Evolutionary conservation across 2,113 vertebrate genomes (phyloP).

Genomic region (Vulpes vulpes): DNA sequence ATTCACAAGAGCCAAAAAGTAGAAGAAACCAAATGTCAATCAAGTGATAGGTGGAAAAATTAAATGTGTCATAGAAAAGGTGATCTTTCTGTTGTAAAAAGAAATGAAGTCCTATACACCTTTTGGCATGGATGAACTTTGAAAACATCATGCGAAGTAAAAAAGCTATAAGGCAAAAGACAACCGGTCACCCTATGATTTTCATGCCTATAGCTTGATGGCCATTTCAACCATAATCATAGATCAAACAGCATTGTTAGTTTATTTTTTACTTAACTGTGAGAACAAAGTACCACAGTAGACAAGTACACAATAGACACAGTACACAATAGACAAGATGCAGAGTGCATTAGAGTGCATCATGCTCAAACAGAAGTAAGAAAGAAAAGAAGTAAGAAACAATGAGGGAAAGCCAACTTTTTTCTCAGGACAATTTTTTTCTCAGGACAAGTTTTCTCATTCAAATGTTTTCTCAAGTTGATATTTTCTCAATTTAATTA

Average conservation of each 20-base stretch:
- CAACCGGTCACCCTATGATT: not conserved
- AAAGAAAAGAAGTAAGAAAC: not conserved
- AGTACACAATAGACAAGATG: not conserved
- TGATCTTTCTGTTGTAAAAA: not conserved
- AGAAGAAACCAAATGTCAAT: not conserved
- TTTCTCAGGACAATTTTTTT: not conserved
- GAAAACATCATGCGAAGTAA: not conserved
- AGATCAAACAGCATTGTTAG: not conserved
- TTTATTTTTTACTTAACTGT: not conserved
- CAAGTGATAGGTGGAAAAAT: not conserved
- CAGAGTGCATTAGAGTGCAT: not conserved
- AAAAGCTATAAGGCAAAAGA: not conserved
- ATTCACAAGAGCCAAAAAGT: not conserved
- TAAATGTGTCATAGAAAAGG: not conserved
- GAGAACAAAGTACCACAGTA: not conserved
- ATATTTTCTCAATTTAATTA: not conserved
- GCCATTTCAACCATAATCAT: not conserved
- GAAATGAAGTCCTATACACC: not conserved
- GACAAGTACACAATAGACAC: not conserved
- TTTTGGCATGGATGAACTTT: not conserved
- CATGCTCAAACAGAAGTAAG: not conserved
- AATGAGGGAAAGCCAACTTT: not conserved
- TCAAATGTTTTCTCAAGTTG: not conserved
- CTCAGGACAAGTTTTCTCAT: not conserved
- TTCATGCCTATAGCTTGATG: not conserved